Base-by-base conservation (phyloP, 1,140 invertebrate species). In the Nylanderia fulva region DNA sequence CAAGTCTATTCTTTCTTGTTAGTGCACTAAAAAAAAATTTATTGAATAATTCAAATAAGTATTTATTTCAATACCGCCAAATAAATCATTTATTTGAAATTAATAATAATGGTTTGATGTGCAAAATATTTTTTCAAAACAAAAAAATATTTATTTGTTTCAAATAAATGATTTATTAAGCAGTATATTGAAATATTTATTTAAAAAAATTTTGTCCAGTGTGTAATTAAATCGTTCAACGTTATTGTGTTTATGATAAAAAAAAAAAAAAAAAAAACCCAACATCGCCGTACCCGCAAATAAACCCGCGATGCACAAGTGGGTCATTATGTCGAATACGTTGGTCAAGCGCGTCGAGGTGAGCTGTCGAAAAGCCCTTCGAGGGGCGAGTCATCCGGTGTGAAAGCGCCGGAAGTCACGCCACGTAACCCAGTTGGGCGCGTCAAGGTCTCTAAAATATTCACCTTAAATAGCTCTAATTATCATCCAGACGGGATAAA, bases 321-420 rank as follows among this genome's bases (percentile, higher is more conserved):
- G 48, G 64, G 52, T 58, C 36, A 45, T 72, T 36, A 21, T 33
- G 77, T 42, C 33, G 66, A 71, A 71, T 8, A 45, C 5, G 33
- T 42, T 36, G 68, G n/a, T 8, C 27, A 69, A 69, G 45, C 66
- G 45, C 1, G 42, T 52, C 7, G 85, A 86, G 58, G 79, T 68
- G 85, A 88, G 64, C 52, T 72, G n/a, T 9, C n/a, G 15, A 18
- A 45, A 36, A 18, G 24, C 42, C 88, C 85, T 74, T 80, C 27
- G 72, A 75, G 48, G 66, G 77, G 69, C 54, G 69, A 80, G 86
- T 83, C 72, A 77, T 60, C 29, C 29, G 29, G 52, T 39, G 84
- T 86, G 71, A 88, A 86, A 85, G 45, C 68, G 58, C 64, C 88
- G 88, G 88, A 90, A 87, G 85, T 85, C 69, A 86, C 58, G 75